These are phyloP conservation scores for Centrocercus urophasianus DNA, from an alignment of 2,113 vertebrate genomes.

Conservation along the genomic window DNA sequence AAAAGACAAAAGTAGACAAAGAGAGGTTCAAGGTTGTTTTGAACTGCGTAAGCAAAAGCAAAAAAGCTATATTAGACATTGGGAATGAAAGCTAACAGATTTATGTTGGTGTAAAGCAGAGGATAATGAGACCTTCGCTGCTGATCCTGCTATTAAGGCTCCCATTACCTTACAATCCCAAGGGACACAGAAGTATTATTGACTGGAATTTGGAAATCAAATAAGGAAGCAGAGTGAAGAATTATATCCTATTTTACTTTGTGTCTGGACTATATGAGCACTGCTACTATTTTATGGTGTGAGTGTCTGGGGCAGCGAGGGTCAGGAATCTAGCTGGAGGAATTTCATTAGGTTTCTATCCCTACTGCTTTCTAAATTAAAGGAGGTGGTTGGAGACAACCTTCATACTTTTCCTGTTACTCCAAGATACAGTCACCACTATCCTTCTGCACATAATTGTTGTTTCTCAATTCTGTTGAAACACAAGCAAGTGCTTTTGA, in stretches of 20 bases:
- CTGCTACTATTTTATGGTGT: conserved; percentile 37
- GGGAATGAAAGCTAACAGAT: neutral
- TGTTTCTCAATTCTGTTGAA: neutral
- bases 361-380: conserved; percentile 68
- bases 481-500: neutral
- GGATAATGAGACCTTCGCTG: neutral
- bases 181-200: neutral
- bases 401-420: neutral
- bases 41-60: neutral
- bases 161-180: neutral
- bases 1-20: neutral
- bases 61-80: neutral
- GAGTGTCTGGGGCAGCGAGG: conserved; percentile 15
- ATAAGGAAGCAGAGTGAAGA: conserved; percentile 16
- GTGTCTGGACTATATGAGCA: conserved; percentile 22
- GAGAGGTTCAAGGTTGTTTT: neutral
- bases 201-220: conserved; percentile 33
- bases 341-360: conserved; percentile 39
- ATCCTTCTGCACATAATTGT: neutral
- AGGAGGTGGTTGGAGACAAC: conserved; percentile 46
- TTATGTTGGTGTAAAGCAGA: neutral
- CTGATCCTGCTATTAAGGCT: neutral
- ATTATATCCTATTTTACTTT: conserved; percentile 44
- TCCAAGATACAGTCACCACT: neutral
- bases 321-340: conserved; percentile 9